phyloP scores from a whole-genome alignment of 1,140 invertebrate genomes.

The Drosophila orena region DNA sequence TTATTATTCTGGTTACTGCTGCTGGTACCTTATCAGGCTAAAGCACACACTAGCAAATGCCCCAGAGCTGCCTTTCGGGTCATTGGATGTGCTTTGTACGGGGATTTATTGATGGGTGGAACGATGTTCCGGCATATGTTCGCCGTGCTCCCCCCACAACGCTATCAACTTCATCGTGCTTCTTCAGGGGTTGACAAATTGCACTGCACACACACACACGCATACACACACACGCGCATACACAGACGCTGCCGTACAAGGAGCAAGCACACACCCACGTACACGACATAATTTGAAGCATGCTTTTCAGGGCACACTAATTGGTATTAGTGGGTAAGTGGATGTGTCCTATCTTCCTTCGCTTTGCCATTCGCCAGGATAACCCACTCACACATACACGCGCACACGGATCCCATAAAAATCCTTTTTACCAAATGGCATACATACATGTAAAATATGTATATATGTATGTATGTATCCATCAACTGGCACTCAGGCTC shows the following conservation, averaged over 20 bases:
- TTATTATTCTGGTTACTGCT: constrained; percentile 25
- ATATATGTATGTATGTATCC: background rate
- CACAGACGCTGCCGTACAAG: constrained; percentile 20
- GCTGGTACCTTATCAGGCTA: constrained; percentile 65
- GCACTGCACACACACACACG: constrained; percentile 40
- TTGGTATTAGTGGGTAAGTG: constrained; percentile 75
- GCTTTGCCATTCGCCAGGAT: constrained; percentile 20
- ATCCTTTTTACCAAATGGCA: constrained; percentile 48
- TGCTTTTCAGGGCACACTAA: constrained; percentile 71
- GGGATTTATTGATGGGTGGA: constrained; percentile 41
- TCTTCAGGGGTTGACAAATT: constrained; percentile 71
- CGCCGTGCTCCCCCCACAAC: constrained; percentile 18
- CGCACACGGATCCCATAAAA: constrained; percentile 33
- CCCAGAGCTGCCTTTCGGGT: constrained; percentile 19
- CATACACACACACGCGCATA: constrained; percentile 25
- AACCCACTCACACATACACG: constrained; percentile 38
- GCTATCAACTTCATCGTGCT: constrained; percentile 35
- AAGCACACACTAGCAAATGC: constrained; percentile 12
- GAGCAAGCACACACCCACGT: constrained; percentile 24
- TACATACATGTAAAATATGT: constrained; percentile 11
- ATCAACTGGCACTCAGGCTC: background rate
- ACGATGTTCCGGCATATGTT: constrained; percentile 62
- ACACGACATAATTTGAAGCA: constrained; percentile 70
- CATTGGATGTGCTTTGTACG: constrained; percentile 33
- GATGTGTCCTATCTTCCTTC: constrained; percentile 62